Evolutionary conservation across 2,888 invertebrate genomes (phyloP), one percentile per base, ranked within the genome.

Genomic region (Barypeithes pellucidus): DNA sequence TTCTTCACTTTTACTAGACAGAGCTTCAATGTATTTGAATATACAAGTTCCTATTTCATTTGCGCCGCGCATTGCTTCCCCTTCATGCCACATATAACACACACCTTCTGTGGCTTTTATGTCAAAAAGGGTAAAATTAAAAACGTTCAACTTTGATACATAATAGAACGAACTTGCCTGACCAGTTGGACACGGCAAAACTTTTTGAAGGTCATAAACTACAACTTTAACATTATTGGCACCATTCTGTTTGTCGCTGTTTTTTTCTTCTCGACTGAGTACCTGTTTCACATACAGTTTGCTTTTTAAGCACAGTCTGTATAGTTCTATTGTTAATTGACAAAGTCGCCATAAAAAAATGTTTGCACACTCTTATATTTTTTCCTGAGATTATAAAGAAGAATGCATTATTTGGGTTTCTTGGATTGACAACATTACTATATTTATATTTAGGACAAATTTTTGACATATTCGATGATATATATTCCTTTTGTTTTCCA

Each of bases 361-460:
- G 39, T 33, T 59, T 39, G 9, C 59, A 59, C 9, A 29, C 62
- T n/a, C 22, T 3, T 18, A 52, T 12, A 4, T 52, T 33, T 57
- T 54, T 41, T 18, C 14, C 20, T 16, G 36, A 4, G 16, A 57
- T 24, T 11, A 50, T 41, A 50, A 67, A 67, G 11, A 20, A 45
- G 33, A 16, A 67, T 20, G 67, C 67, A 67, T 67, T 47, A 24
- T 65, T 65, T 14, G 67, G 57, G 1, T 67, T 36, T 18, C 67
- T 24, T 1, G 14, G 22, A 14, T 20, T 36, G 8, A 2, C 50
- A 29, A 11, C 43, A 12, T 43, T 54, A 16, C 18, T 41, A 14
- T 67, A 67, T n/a, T 67, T 47, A 41, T 67, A 57, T 57, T 36
- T 67, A 1, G 67, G 57, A 7, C 4, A 16, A 20, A 41, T 18